phyloP scores from a whole-genome alignment of 2,797 vertebrate genomes.

The Phrynocephalus guinanensis region DNA sequence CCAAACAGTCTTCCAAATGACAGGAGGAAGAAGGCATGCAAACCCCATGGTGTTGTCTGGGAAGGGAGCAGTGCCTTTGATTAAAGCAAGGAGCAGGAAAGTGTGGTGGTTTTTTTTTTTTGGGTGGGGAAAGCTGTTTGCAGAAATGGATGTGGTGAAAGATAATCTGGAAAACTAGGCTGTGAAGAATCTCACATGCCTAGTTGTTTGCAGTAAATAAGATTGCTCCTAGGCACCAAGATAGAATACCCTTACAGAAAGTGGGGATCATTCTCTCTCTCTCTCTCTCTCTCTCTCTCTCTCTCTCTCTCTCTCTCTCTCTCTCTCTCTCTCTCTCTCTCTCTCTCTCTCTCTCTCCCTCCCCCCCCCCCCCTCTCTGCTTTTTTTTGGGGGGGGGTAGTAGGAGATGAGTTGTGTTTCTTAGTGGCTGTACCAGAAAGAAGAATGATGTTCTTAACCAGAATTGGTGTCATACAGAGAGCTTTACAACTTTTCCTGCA shows the following conservation, averaged over 20 bases:
- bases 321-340: too few species aligned
- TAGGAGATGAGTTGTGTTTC: neutral
- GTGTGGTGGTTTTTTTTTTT: neutral
- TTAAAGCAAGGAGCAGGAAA: neutral
- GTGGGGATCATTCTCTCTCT: neutral
- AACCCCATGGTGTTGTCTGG: neutral
- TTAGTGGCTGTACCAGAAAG: neutral
- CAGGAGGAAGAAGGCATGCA: neutral
- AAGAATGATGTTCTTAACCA: neutral
- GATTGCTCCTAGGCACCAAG: neutral
- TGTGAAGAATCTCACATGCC: neutral
- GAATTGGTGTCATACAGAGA: too few species aligned
- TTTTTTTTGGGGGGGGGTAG: neutral
- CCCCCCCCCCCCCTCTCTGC: too few species aligned
- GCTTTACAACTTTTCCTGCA: neutral
- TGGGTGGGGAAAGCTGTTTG: neutral
- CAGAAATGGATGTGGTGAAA: neutral
- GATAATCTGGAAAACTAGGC: neutral
- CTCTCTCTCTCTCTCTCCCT: too few species aligned
- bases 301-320: too few species aligned
- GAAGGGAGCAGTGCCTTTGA: neutral
- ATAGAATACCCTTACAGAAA: neutral
- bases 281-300: too few species aligned
- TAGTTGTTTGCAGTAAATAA: neutral
- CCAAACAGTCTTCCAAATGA: neutral